Base-by-base conservation (phyloP, 1,140 invertebrate species). In the Drosophila tani region DNA sequence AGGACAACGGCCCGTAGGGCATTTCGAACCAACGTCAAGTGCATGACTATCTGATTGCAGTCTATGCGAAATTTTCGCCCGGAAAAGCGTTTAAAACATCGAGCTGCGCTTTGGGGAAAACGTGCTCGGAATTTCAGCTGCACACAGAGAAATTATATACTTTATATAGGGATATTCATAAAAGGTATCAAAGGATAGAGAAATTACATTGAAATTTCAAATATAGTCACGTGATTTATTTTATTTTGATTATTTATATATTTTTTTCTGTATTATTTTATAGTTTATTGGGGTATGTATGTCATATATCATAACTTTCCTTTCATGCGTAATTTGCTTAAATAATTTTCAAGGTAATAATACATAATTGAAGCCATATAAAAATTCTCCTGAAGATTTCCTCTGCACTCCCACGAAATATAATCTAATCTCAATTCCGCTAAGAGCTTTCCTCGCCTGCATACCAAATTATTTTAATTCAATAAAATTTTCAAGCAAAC, bases 401-500 rank as follows among this genome's bases (percentile, higher is more conserved):
- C 12, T 1, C 19, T 29, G 27, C 46, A 8, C 19, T n/a, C 5
- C 21, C 14, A 12, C 24, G 4, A 6, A 35, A 6, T n/a, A 5
- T 0, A 29, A 53, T 43, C 63, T 11, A 27, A 38, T 67, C 17
- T 14, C n/a, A 55, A 38, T 66, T 29, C 38, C 29, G 5, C 11
- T 5, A 29, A 67, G 32, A 53, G 41, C 41, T 29, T 46, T 12
- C 29, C 47, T 40, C 50, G 51, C 78, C 71, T 85, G 81, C 78
- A 88, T 90, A 82, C 69, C 56, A 90, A 90, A 90, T 79, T 81
- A 43, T 64, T 74, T 73, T 88, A 88, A 88, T 90, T 90, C 81
- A 90, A 88, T 85, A 75, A 76, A 51, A 71, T 84, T 59, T 73
- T 56, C n/a, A 21, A 81, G 64, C 65, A 77, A 83, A 81, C 63